Evolutionary conservation across 92 coral and sea anemone species (phyloP).

Genomic region (Plumapathes pennacea): DNA sequence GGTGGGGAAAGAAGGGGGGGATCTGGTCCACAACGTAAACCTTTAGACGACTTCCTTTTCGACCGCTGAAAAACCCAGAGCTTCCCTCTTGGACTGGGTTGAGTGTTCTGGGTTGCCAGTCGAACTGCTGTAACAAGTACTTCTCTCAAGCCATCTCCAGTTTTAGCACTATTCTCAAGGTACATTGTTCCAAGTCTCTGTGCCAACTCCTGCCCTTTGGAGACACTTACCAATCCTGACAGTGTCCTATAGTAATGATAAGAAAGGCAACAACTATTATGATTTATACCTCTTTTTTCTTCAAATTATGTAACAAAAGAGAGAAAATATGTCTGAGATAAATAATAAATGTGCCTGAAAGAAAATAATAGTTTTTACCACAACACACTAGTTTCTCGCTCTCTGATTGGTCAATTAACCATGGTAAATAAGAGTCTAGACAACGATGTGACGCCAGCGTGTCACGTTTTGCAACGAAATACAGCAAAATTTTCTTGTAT

Average conservation of each 20-base stretch:
- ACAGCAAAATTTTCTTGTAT: too few relatives aligned
- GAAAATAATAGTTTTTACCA: too few relatives aligned
- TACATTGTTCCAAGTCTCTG: conserved; percentile 65
- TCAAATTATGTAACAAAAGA: too few relatives aligned
- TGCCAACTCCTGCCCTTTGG: conserved; percentile 64
- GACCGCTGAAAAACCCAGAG: conserved; percentile 45
- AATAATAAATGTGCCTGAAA: too few relatives aligned
- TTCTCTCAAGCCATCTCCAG: conserved; percentile 64
- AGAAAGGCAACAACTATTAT: not conserved
- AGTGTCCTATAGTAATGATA: too few relatives aligned
- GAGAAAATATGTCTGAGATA: too few relatives aligned
- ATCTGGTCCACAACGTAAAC: conserved; percentile 32
- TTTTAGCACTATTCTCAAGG: conserved; percentile 69
- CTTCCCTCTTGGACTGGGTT: conserved; percentile 11
- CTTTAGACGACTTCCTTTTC: conserved; percentile 25
- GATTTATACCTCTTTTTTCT: too few relatives aligned
- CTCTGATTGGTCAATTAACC: too few relatives aligned
- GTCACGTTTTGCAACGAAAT: too few relatives aligned
- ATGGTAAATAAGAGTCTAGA: too few relatives aligned
- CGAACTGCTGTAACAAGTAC: conserved; percentile 66
- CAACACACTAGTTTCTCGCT: too few relatives aligned
- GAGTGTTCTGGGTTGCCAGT: conserved; percentile 32
- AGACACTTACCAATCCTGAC: conserved; percentile 24
- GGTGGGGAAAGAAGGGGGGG: conserved; percentile 79
- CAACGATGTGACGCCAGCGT: too few relatives aligned